phyloP scores from a whole-genome alignment of 1,140 invertebrate species.

The Philopotamus ludificatus region DNA sequence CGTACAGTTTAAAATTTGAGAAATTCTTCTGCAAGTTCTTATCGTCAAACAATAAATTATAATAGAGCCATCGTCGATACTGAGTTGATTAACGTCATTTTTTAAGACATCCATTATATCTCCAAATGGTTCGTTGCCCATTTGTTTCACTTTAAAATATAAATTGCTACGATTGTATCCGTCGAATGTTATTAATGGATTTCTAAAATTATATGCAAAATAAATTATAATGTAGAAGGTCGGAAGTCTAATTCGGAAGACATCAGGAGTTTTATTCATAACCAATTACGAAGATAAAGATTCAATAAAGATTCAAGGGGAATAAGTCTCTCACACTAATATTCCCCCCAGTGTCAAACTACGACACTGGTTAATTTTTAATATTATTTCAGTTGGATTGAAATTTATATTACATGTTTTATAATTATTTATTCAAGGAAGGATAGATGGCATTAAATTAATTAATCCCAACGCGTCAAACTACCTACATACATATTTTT shows the following conservation, averaged over 20 bases:
- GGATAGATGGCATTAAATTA: too few species aligned
- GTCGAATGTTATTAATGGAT: slow-evolving; percentile 47
- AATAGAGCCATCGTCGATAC: slow-evolving; percentile 53
- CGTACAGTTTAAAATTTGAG: slow-evolving; percentile 51
- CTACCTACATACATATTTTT: too few species aligned
- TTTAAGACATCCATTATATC: slow-evolving; percentile 43
- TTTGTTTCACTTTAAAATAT: slow-evolving; percentile 62
- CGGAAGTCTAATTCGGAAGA: too few species aligned
- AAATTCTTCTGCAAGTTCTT: slow-evolving; percentile 63
- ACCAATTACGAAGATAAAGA: background rate
- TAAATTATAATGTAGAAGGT: too few species aligned
- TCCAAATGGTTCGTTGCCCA: slow-evolving; percentile 45
- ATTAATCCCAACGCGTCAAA: too few species aligned
- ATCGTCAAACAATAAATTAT: slow-evolving; percentile 79
- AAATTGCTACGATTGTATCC: slow-evolving; percentile 71
- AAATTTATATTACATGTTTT: too few species aligned
- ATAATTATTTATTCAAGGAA: too few species aligned
- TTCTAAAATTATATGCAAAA: background rate
- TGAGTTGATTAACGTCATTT: slow-evolving; percentile 20
- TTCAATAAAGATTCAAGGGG: too few species aligned
- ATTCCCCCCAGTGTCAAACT: too few species aligned
- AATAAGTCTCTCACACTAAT: too few species aligned
- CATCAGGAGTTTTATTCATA: background rate
- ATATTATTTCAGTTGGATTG: too few species aligned
- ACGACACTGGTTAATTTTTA: too few species aligned